Percentiles rank a stretch among this genome's conserved stretches.
These are phyloP conservation scores for Numenius arquata DNA, from an alignment of 2,113 vertebrate species.

Conservation along the genomic window DNA sequence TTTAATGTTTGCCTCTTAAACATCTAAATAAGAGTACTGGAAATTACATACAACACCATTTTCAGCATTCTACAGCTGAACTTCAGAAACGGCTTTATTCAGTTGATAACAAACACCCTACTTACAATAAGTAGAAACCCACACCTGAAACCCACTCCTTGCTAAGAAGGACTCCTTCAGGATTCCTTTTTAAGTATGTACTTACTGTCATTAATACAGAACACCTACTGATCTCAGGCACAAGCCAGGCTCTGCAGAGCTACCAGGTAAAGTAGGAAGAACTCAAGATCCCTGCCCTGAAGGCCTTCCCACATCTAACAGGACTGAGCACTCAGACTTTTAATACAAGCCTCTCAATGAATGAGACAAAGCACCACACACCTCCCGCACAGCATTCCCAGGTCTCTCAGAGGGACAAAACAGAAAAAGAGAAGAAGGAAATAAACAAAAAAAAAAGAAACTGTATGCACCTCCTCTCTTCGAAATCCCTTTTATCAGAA, in stretches of 20 bases:
- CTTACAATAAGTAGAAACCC: neutral
- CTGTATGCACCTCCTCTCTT: neutral
- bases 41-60: neutral
- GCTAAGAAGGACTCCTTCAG: neutral
- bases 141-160: neutral
- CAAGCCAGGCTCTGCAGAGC: neutral
- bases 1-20: neutral
- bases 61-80: fast-evolving
- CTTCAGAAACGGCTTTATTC: neutral
- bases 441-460: neutral
- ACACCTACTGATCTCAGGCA: neutral
- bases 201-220: neutral
- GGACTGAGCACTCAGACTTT: neutral
- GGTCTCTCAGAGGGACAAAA: neutral
- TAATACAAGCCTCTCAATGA: conserved; percentile 16
- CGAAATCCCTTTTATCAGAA: conserved; percentile 60
- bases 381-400: neutral
- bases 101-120: neutral
- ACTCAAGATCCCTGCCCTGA: neutral
- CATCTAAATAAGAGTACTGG: neutral
- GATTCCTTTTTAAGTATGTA: neutral
- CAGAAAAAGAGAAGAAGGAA: neutral
- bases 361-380: neutral
- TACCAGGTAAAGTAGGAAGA: neutral
- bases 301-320: neutral